Percentiles rank a stretch among this genome's conserved stretches.
Evolutionary conservation across 2,113 vertebrate genomes (phyloP).

Genomic region (Hydrochoerus hydrochaeris): DNA sequence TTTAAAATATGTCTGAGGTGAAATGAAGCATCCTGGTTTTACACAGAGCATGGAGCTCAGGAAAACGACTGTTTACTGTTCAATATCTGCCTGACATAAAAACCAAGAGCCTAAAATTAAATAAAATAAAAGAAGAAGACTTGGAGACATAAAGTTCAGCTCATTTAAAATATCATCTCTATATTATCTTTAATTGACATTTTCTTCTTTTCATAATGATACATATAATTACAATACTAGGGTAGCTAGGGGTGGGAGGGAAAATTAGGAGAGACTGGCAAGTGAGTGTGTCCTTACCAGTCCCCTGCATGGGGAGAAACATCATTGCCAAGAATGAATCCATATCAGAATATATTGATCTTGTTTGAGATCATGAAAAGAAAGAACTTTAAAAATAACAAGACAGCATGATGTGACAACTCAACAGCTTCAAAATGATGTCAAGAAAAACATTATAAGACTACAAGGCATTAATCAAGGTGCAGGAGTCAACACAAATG

Average conservation of each 20-base stretch:
- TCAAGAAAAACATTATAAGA: too few species aligned
- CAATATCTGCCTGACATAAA: not conserved
- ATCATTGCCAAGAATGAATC: not conserved
- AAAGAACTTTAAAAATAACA: too few species aligned
- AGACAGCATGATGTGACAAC: too few species aligned
- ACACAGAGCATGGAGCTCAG: conserved; percentile 57
- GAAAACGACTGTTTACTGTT: not conserved
- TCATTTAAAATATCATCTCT: conserved; percentile 12
- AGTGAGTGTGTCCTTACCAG: not conserved
- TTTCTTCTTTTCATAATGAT: not conserved
- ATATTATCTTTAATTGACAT: not conserved
- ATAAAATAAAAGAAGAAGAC: not conserved
- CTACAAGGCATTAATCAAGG: too few species aligned
- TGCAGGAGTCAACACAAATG: too few species aligned
- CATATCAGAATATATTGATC: not conserved
- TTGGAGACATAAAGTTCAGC: not conserved
- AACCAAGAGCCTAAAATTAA: not conserved
- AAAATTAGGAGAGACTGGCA: not conserved
- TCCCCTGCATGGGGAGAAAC: not conserved
- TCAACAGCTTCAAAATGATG: too few species aligned
- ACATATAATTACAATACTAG: not conserved
- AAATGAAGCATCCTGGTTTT: conserved; percentile 71
- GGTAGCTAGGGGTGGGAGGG: not conserved
- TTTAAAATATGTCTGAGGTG: conserved; percentile 67
- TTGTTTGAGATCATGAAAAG: too few species aligned